Base-by-base conservation (phyloP, 2,797 vertebrate species). In the Ptychadena robeensis region DNA sequence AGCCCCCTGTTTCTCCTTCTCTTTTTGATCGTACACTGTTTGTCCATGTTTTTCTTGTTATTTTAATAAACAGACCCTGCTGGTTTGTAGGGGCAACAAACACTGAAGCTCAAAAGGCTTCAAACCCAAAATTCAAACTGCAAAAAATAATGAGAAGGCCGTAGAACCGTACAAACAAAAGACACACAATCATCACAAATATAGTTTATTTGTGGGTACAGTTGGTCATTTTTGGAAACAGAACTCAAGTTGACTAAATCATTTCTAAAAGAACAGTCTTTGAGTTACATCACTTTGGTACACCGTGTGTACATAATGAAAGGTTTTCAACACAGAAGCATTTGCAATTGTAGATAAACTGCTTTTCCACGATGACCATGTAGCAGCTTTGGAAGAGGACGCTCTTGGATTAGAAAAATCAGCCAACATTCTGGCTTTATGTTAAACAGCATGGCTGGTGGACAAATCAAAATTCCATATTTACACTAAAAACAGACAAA, bases 121-220 rank as follows among this genome's bases (percentile, higher is more conserved):
- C n/a, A n/a, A n/a, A n/a, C n/a, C n/a, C n/a, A 22, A 3, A 40
- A 3, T 15, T 18, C 18, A 53, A 53, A 53, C 18, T 22, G 18
- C 18, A 22, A 7, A 53, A 53, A n/a, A 9, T 25, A 25, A 61
- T 28, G 9, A 8, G 25, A 59, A 61, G 3, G 22, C n/a, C 25
- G 25, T 8, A 61, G 9, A 61, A 61, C 10, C 3, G 14, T 31
- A 89, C 78, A 90, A 89, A 87, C 57, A 89, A 80, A 73, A 86
- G 67, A 90, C 86, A 85, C 87, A 89, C 91, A 91, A 92, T 88
- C 87, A 91, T 90, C 89, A 92, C 90, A 92, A 92, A 90, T 88
- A 88, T 80, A 81, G 84, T 94, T 93, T 94, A 94, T 93, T 94
- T 88, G 87, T 86, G 86, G 88, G 89, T 88, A 87, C 75, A 81